Evolutionary conservation across 1,140 invertebrate species (phyloP), one percentile per base, ranked within the genome.

Genomic region (Micrasema minimum): DNA sequence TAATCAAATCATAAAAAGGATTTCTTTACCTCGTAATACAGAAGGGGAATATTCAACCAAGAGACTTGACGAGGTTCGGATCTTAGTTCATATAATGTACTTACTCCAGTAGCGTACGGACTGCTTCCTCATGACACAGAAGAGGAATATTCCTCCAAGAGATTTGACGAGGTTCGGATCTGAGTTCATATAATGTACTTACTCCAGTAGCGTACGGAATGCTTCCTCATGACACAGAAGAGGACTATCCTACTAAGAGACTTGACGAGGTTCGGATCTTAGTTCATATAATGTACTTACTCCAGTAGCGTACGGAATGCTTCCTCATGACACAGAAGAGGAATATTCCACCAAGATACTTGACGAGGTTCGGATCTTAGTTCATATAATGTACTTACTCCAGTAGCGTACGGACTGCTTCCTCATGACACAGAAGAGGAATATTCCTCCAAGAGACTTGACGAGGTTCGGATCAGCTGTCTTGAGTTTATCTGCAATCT

Each of bases 21-120:
- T 48, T 81, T 80, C 50, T 79, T 81, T n/a, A n/a, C 67, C 81
- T 81, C 62, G 83, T 81, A 62, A 84, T 78, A 75, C 82, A 82
- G 66, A 84, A 85, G 14, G 83, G 79, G 78, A 80, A 85, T 11
- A 82, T 78, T 11, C 80, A 84, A 1, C 81, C 83, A 1, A 81
- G 74, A 72, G 79, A 78, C 61, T 72, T 76, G 0, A 80, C 82
- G 37, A 80, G 77, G 3, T 65, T 69, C 0, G 78, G 78, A 62
- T 84, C 82, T 0, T 76, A n/a, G n/a, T n/a, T n/a, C n/a, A n/a
- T n/a, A n/a, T n/a, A n/a, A n/a, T n/a, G n/a, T n/a, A 80, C 82
- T 82, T 75, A 85, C 81, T 82, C 82, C 83, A 85, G 67, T 81
- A 80, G 57, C 81, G 81, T 12, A 83, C 80, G n/a, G 77, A 69